These are phyloP conservation scores for Eupithecia subfuscata DNA, from an alignment of 2,888 invertebrate species.

Conservation along the genomic window DNA sequence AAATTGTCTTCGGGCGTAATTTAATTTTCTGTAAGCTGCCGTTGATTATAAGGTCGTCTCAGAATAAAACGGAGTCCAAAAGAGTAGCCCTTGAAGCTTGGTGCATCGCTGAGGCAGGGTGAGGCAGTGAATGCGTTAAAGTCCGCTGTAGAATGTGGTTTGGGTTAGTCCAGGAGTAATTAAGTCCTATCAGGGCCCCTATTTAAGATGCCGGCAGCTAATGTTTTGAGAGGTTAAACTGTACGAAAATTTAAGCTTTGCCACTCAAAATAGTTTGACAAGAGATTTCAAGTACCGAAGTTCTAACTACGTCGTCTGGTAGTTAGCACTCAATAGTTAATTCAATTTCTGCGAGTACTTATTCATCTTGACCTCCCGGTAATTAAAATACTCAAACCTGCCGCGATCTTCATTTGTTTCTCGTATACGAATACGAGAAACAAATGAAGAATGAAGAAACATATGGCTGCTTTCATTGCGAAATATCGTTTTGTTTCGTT, in stretches of 20 bases:
- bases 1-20: no score
- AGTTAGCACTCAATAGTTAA: background rate
- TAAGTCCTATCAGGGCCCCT: constrained; percentile 10
- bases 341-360: background rate
- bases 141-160: background rate
- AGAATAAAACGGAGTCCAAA: no score
- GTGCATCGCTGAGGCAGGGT: background rate
- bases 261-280: constrained; percentile 16
- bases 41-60: no score
- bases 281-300: constrained; percentile 1
- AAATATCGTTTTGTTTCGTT: no score
- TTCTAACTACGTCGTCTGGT: constrained; percentile 1
- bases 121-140: background rate
- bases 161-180: constrained; percentile 15
- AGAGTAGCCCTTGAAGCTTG: no score
- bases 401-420: no score
- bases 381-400: no score
- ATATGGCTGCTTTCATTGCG: no score
- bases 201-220: constrained; percentile 19
- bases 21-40: no score
- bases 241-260: constrained; percentile 14
- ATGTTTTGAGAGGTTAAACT: constrained; percentile 31
- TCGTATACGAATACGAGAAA: no score
- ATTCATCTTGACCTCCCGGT: no score
- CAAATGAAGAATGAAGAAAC: no score